These are phyloP conservation scores for Clytia hemisphaerica DNA, from an alignment of 30 jellyfish, hydroid and myxozoan genomes.

Conservation along the genomic window DNA sequence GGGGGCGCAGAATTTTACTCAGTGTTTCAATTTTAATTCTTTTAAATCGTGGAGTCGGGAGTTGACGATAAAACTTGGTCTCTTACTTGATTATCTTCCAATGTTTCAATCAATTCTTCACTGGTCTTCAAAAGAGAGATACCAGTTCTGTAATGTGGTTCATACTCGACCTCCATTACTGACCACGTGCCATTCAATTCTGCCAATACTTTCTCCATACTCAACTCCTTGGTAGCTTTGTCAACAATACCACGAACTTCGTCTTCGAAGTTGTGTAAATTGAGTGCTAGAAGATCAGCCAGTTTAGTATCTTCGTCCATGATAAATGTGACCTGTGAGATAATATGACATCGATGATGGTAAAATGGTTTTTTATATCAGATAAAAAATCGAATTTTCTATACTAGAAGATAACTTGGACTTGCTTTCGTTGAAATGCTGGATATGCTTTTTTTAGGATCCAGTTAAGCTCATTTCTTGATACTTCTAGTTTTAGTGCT, in stretches of 20 bases:
- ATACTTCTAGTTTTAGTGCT: no score
- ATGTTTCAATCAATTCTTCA: slow-evolving; percentile 89
- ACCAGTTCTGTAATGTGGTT: slow-evolving; percentile 66
- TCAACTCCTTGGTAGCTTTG: slow-evolving; percentile 91
- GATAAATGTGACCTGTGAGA: slow-evolving; percentile 53
- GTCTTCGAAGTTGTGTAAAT: slow-evolving; percentile 82
- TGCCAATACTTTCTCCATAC: slow-evolving; percentile 92
- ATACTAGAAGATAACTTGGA: no score
- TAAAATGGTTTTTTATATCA: no score
- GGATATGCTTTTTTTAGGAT: no score
- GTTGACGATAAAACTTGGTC: no score
- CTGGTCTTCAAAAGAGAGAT: slow-evolving; percentile 77
- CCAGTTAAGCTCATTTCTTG: no score
- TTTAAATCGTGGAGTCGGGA: no score
- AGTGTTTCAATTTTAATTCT: no score
- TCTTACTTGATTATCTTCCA: slow-evolving; percentile 90
- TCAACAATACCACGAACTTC: slow-evolving; percentile 89
- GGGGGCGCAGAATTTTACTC: no score
- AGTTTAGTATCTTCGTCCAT: slow-evolving; percentile 92
- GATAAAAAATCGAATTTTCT: no score
- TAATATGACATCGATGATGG: neutral
- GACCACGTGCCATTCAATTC: slow-evolving; percentile 93
- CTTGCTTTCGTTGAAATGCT: no score
- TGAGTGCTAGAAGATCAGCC: slow-evolving; percentile 84
- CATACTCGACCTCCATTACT: slow-evolving; percentile 86